Percentiles rank a stretch among this genome's conserved stretches.
These are phyloP conservation scores for Pachycephala philippinensis DNA, from an alignment of 2,113 vertebrate species.

Conservation along the genomic window DNA sequence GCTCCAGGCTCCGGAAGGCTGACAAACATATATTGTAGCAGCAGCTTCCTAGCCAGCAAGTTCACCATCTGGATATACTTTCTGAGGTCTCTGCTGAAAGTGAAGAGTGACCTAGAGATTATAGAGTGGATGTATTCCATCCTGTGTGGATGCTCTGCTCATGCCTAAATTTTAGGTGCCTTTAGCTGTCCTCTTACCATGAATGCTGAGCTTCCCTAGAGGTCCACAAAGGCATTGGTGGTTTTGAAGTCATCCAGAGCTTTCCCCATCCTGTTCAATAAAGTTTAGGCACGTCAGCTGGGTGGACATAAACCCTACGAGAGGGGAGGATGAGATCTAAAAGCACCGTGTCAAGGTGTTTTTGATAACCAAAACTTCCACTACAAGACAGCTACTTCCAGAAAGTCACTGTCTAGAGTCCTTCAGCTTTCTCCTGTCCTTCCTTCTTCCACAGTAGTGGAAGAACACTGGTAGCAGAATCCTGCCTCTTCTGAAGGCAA, in stretches of 20 bases:
- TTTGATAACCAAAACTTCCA: background rate
- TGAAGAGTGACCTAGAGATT: background rate
- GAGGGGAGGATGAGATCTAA: background rate
- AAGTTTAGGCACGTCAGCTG: background rate
- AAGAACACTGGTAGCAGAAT: background rate
- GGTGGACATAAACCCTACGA: background rate
- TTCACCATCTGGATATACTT: background rate
- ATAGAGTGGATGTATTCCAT: background rate
- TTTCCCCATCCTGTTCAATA: background rate
- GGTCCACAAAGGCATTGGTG: background rate
- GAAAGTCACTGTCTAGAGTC: background rate
- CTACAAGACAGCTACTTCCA: background rate
- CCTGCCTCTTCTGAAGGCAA: background rate
- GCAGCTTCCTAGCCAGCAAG: background rate
- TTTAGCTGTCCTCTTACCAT: background rate
- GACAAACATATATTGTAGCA: background rate
- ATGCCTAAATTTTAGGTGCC: background rate
- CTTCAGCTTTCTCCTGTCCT: background rate
- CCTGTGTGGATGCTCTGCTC: background rate
- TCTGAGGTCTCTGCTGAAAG: background rate
- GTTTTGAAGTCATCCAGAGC: background rate
- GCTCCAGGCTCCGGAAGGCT: background rate
- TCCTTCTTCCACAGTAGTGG: background rate
- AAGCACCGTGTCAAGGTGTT: background rate
- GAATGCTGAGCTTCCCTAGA: background rate